Conservation (phyloP, 2,888 invertebrate species). For the Bursaphelenchus okinawaensis region DNA sequence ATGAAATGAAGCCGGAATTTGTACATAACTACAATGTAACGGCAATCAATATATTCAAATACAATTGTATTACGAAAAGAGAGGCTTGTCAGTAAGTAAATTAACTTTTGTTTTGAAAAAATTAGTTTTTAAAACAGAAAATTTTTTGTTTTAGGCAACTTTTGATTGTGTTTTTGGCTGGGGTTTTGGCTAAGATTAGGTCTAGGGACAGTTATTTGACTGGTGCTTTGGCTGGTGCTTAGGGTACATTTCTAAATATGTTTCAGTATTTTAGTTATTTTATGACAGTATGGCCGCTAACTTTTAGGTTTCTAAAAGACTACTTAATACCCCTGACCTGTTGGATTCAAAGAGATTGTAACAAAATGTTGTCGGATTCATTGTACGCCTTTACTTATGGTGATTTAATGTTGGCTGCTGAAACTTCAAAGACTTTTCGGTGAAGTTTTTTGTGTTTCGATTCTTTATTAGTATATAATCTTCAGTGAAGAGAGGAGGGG, state of each 20-base stretch:
- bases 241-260: too few species aligned
- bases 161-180: too few species aligned
- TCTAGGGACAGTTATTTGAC: too few species aligned
- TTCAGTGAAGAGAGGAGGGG: too few species aligned
- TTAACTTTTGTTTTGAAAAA: neutral
- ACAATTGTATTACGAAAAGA: neutral
- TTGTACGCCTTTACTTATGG: neutral
- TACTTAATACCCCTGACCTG: neutral
- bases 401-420: neutral
- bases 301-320: neutral
- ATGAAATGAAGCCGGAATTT: neutral
- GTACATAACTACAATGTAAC: neutral
- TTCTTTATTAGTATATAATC: too few species aligned
- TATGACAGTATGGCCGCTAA: too few species aligned
- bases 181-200: too few species aligned
- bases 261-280: too few species aligned
- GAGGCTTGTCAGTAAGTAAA: neutral
- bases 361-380: neutral
- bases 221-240: too few species aligned
- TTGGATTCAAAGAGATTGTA: neutral
- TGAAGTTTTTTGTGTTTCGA: too few species aligned
- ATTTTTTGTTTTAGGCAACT: neutral
- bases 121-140: neutral
- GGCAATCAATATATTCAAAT: neutral
- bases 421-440: neutral